Conservation (phyloP, 1,140 invertebrate species). For the Drosophila dunni region DNA sequence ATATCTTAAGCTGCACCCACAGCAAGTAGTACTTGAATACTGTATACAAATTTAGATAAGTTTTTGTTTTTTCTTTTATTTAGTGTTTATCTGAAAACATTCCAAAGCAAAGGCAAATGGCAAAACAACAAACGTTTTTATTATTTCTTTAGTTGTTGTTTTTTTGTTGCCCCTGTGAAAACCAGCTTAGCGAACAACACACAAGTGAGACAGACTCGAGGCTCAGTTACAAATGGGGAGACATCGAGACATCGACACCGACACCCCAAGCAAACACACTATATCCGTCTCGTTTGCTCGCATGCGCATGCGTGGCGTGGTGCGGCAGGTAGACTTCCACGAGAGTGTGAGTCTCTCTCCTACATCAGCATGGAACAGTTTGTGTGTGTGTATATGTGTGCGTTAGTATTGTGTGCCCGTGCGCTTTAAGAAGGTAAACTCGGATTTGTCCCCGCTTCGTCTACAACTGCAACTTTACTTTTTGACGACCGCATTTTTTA, state of each 20-base stretch:
- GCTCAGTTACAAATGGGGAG: constrained; percentile 56
- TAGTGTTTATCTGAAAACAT: constrained; percentile 49
- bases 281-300: constrained; percentile 58
- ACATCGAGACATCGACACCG: constrained; percentile 58
- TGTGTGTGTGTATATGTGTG: constrained; percentile 20
- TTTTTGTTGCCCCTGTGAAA: constrained; percentile 42
- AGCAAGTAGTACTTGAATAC: constrained; percentile 4
- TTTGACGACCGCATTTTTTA: constrained; percentile 81
- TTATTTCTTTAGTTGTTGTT: constrained; percentile 36
- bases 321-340: constrained; percentile 20
- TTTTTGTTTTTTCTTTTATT: constrained; percentile 18
- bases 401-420: constrained; percentile 43
- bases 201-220: constrained; percentile 38
- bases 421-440: constrained; percentile 70
- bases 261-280: constrained; percentile 58
- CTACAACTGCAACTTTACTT: constrained; percentile 69
- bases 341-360: constrained; percentile 31
- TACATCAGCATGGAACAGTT: neutral
- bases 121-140: constrained; percentile 68
- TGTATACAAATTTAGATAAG: constrained; percentile 40
- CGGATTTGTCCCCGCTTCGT: constrained; percentile 62
- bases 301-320: constrained; percentile 66
- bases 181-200: constrained; percentile 52
- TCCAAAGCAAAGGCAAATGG: constrained; percentile 54
- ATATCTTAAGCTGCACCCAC: constrained; percentile 15